These are phyloP conservation scores for Cosmia pyralina DNA, from an alignment of 2,888 invertebrate species.

Conservation along the genomic window DNA sequence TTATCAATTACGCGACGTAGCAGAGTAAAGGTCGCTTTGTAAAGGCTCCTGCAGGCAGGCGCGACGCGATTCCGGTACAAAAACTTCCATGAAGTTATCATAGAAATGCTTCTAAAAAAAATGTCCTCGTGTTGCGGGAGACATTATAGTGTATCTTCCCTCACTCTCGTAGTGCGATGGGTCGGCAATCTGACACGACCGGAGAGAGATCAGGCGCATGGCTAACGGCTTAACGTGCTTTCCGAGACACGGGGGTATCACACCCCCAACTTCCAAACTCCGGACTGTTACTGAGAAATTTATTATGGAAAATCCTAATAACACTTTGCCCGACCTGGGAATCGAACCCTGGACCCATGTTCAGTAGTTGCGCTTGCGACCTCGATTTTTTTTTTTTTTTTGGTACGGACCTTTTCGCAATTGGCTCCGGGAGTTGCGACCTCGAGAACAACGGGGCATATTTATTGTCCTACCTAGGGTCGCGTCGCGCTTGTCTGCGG, in stretches of 20 bases:
- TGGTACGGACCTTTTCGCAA: too few relatives aligned
- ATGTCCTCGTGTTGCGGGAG: too few relatives aligned
- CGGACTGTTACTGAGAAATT: neutral
- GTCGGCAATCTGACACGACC: too few relatives aligned
- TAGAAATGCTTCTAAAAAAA: neutral
- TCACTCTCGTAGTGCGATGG: too few relatives aligned
- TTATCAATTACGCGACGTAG: constrained; percentile 72
- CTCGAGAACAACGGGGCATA: too few relatives aligned
- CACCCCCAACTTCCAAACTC: neutral
- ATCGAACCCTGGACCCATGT: too few relatives aligned
- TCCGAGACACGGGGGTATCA: neutral
- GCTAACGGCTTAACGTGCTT: neutral
- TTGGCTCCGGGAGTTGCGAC: too few relatives aligned
- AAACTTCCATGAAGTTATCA: neutral
- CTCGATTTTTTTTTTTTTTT: too few relatives aligned
- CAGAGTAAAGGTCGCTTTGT: constrained; percentile 64
- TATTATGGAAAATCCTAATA: neutral
- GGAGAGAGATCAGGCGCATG: neutral
- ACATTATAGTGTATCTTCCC: too few relatives aligned
- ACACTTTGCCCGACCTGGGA: neutral
- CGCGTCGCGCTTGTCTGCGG: neutral
- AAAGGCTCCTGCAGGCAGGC: constrained; percentile 44
- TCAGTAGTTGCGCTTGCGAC: too few relatives aligned
- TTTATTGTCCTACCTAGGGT: too few relatives aligned
- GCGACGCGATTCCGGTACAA: neutral